These are phyloP conservation scores for Sminthopsis crassicaudata DNA, from an alignment of 2,113 vertebrate species.

Conservation along the genomic window DNA sequence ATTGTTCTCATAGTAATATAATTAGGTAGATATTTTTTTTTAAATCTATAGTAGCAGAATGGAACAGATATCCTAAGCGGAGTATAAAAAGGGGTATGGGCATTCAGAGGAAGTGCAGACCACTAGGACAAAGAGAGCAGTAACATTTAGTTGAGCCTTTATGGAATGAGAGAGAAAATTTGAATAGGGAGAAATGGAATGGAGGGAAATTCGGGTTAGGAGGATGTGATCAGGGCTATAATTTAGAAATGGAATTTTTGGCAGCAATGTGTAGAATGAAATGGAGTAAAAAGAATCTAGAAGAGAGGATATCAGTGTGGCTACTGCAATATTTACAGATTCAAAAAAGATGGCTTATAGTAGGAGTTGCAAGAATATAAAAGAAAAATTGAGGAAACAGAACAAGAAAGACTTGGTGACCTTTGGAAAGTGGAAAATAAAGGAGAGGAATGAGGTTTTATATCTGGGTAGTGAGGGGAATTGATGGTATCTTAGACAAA, in stretches of 20 bases:
- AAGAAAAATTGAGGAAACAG: neutral
- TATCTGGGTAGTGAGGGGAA: neutral
- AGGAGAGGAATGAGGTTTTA: neutral
- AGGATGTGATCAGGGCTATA: neutral
- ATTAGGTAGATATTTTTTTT: neutral
- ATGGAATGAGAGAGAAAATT: neutral
- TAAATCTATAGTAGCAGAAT: neutral
- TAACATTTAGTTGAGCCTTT: neutral
- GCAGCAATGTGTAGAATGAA: neutral
- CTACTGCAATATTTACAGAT: too few relatives aligned
- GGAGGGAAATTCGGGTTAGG: neutral
- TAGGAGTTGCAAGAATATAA: neutral
- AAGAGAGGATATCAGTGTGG: neutral
- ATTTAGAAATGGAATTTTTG: neutral
- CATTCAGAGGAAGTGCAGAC: neutral
- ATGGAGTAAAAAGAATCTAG: neutral
- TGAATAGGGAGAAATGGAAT: slow-evolving; percentile 8
- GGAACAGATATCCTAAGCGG: neutral
- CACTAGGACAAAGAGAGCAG: neutral
- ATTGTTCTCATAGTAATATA: neutral
- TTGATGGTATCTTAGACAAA: neutral
- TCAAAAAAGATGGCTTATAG: neutral
- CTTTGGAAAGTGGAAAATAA: neutral
- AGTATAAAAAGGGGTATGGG: neutral
- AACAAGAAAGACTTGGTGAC: neutral